Evolutionary conservation across 1,140 invertebrate species (phyloP).

Genomic region (Neodiprion fabricii): DNA sequence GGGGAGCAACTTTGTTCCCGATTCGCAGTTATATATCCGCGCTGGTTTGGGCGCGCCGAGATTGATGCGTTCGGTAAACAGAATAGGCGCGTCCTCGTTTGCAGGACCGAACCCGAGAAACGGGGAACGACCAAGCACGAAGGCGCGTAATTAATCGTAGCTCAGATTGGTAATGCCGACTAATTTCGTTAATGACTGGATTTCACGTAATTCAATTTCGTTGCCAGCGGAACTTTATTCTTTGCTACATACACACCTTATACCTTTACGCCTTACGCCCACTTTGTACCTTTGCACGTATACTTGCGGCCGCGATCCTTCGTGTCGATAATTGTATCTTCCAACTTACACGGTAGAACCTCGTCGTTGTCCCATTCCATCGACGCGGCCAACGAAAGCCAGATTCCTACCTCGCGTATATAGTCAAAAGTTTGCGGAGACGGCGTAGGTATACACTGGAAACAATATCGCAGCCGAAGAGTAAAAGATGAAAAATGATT

Average conservation of each 20-base stretch:
- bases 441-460: neutral
- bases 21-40: neutral
- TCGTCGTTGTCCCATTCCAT: neutral
- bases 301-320: neutral
- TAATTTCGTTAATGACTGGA: conserved; percentile 47
- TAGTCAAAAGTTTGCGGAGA: neutral
- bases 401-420: neutral
- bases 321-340: neutral
- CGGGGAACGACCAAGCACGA: conserved; percentile 28
- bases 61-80: conserved; percentile 50
- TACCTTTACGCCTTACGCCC: too few species aligned
- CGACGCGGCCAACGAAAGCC: neutral
- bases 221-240: conserved; percentile 31
- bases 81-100: conserved; percentile 44
- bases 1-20: neutral
- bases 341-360: neutral
- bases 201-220: conserved; percentile 44
- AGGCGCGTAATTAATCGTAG: conserved; percentile 48
- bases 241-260: neutral
- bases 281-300: too few species aligned
- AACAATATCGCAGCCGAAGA: too few species aligned
- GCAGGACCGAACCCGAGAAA: conserved; percentile 20
- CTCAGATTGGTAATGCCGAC: conserved; percentile 47
- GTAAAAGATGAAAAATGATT: neutral
- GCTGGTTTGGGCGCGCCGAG: conserved; percentile 31